phyloP scores from a whole-genome alignment of 1,140 invertebrate species.

The Cardiocondyla obscurior region DNA sequence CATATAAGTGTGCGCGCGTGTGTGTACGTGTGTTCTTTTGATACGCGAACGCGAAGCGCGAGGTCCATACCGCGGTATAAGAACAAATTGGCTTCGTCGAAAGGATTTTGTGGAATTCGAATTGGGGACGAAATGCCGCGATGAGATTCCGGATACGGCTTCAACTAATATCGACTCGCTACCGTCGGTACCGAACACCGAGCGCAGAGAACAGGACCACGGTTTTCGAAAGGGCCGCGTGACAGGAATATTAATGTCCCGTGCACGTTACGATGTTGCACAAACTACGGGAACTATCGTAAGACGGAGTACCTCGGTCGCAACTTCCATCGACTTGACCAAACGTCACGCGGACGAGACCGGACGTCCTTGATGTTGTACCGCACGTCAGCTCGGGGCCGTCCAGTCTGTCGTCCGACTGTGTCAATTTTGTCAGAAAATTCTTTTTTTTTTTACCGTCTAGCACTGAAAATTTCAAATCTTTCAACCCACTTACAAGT shows the following conservation, averaged over 20 bases:
- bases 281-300: slow-evolving; percentile 57
- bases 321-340: slow-evolving; percentile 36
- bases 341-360: slow-evolving; percentile 23
- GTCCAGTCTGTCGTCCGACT: too few species aligned
- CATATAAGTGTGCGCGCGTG: too few species aligned
- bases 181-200: slow-evolving; percentile 30
- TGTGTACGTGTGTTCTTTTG: slow-evolving; percentile 26
- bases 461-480: slow-evolving; percentile 32
- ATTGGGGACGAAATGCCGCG: slow-evolving; percentile 66
- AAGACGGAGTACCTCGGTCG: slow-evolving; percentile 49
- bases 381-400: too few species aligned
- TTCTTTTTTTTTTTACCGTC: too few species aligned
- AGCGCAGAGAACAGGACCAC: background rate
- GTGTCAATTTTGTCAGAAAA: too few species aligned
- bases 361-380: too few species aligned
- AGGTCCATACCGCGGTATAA: slow-evolving; percentile 49
- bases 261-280: slow-evolving; percentile 40
- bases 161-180: slow-evolving; percentile 60
- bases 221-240: slow-evolving; percentile 38
- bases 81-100: slow-evolving; percentile 59
- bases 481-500: background rate
- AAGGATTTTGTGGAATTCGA: slow-evolving; percentile 68
- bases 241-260: slow-evolving; percentile 61
- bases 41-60: slow-evolving; percentile 5
- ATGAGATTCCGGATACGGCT: slow-evolving; percentile 42